phyloP scores from a whole-genome alignment of 1,140 invertebrate genomes.

The Tetragonula clypearis region DNA sequence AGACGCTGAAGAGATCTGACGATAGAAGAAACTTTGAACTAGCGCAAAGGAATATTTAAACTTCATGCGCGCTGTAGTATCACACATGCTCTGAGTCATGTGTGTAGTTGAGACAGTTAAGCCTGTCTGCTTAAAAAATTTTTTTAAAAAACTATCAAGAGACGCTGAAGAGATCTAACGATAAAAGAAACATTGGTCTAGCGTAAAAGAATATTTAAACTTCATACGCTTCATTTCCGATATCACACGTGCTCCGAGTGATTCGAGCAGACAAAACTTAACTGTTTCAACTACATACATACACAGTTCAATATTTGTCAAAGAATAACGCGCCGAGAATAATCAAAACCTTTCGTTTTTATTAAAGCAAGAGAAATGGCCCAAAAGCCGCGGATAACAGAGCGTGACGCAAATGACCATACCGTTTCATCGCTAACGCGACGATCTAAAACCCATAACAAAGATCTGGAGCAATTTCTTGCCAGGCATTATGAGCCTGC shows the following conservation, averaged over 20 bases:
- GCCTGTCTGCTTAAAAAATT: background rate
- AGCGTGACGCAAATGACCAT: background rate
- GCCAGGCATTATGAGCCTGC: background rate
- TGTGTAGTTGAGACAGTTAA: background rate
- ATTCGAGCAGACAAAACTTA: background rate
- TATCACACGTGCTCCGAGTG: background rate
- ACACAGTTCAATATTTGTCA: no score
- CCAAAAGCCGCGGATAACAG: background rate
- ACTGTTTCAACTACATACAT: background rate
- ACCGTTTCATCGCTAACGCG: background rate
- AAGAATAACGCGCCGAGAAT: no score
- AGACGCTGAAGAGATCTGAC: background rate
- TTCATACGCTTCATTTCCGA: background rate
- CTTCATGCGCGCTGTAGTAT: no score
- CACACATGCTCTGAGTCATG: no score
- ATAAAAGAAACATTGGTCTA: no score
- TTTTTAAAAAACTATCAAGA: no score
- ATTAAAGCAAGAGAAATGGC: background rate
- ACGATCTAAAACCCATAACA: background rate
- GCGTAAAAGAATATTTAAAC: background rate
- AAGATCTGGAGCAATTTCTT: constrained; percentile 16
- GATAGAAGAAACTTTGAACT: background rate
- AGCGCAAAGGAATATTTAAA: no score
- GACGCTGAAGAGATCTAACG: no score
- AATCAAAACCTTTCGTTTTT: background rate